phyloP scores from a whole-genome alignment of 2,113 vertebrate species.

The Holacanthus passer region DNA sequence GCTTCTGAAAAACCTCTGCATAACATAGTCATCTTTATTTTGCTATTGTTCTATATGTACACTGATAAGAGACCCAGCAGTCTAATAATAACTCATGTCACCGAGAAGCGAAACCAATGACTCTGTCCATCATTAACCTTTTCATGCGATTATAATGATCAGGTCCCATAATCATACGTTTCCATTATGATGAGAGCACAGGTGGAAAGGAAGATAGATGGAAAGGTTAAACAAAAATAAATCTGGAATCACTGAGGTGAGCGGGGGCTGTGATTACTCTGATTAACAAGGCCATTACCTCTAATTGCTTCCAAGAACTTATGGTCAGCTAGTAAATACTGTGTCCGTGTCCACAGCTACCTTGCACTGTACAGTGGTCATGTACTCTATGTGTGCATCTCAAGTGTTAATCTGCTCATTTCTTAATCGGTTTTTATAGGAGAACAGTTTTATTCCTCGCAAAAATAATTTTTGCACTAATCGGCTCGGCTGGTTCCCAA shows the following conservation, averaged over 20 bases:
- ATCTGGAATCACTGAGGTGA: conserved; percentile 67
- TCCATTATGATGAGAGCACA: conserved; percentile 57
- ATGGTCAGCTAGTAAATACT: conserved; percentile 40
- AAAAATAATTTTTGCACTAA: background rate
- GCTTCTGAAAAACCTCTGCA: background rate
- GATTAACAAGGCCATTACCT: conserved; percentile 77
- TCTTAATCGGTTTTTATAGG: background rate
- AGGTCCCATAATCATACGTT: conserved; percentile 60
- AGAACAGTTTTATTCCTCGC: background rate
- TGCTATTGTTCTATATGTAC: background rate
- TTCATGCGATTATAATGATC: conserved; percentile 66
- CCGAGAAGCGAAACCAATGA: conserved; percentile 6
- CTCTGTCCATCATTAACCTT: conserved; percentile 65
- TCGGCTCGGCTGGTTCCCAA: background rate
- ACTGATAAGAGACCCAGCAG: background rate
- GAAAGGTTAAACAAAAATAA: conserved; percentile 76
- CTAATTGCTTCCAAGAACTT: conserved; percentile 73
- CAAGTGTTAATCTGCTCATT: background rate
- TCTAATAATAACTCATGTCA: conserved; percentile 5
- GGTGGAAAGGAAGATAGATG: conserved; percentile 65
- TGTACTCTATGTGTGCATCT: background rate
- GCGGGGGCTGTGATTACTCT: conserved; percentile 68
- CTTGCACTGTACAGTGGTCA: conserved; percentile 7
- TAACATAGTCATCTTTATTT: background rate
- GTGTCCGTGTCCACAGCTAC: conserved; percentile 18